Evolutionary conservation across 2,113 vertebrate genomes (phyloP), one percentile per base, ranked within the genome.

Genomic region (Aythya baeri): DNA sequence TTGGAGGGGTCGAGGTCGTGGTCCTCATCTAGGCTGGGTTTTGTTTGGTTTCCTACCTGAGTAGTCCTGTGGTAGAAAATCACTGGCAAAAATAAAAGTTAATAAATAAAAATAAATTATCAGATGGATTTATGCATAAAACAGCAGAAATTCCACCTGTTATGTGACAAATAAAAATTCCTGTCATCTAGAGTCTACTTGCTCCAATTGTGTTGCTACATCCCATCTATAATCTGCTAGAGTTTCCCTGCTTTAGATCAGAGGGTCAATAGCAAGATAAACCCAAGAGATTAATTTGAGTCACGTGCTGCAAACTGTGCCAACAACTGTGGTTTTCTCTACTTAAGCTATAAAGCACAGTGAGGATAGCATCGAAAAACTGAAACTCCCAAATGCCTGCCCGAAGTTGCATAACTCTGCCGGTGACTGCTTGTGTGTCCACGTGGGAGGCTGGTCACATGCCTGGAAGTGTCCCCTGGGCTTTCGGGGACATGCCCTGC

Each of bases 261-360:
- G 73, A 63, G 62, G 73, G 87, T 92, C 91, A 70, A 15, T 63
- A 63, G 71, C 82, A 76, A 82, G 72, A 80, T 91, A 94, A 97
- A 25, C 49, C 91, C 78, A 66, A 75, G 89, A 71, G 87, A 93
- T 95, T 88, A 89, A 82, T 52, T 67, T 59, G 50, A 59, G 68
- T 58, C 90, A 94, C 6, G 5, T 88, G 65, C 52, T 61, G 32
- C 31, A 44, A 17, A 44, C 2, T 59, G 75, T 90, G 88, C 79
- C 76, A 72, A 32, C 46, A 93, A 49, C 52, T 88, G 52, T 94
- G 88, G 70, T 91, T 94, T 93, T 93, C 57, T 91, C 17, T 43
- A 9, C 65, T 32, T 59, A 36, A 93, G 82, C 93, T 20, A 8
- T 6, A 61, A 77, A 59, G 79, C 0, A 0, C 27, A 34, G 17